phyloP scores from a whole-genome alignment of 1,140 invertebrate species.

The Heliothis virescens region DNA sequence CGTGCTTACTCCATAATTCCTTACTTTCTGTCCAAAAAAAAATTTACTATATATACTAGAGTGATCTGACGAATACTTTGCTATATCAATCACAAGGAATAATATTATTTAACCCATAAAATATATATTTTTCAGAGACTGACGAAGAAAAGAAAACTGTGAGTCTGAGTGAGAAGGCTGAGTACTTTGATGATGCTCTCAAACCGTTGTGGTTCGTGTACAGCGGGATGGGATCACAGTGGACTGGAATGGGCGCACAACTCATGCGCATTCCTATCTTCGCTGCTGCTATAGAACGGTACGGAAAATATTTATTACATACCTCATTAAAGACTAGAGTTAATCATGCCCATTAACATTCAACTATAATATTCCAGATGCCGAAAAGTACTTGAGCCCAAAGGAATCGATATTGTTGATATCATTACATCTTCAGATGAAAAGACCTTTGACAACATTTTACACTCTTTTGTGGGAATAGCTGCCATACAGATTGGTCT shows the following conservation, averaged over 20 bases:
- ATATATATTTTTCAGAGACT: conserved; percentile 73
- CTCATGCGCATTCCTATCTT: conserved; percentile 90
- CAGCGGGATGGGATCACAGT: conserved; percentile 96
- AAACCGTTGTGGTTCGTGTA: conserved; percentile 94
- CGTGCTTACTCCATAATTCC: too few species aligned
- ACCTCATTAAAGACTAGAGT: too few species aligned
- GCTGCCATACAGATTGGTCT: conserved; percentile 94
- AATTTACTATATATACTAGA: too few species aligned
- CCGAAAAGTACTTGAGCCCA: conserved; percentile 88
- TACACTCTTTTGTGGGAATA: conserved; percentile 95
- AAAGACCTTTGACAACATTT: conserved; percentile 90
- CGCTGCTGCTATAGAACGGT: conserved; percentile 89
- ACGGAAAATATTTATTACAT: not conserved
- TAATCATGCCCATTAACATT: not conserved
- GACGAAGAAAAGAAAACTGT: conserved; percentile 85
- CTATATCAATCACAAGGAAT: too few species aligned
- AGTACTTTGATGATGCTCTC: conserved; percentile 85
- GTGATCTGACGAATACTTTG: too few species aligned
- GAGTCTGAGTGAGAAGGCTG: conserved; percentile 73
- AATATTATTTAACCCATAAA: too few species aligned
- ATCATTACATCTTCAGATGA: conserved; percentile 91
- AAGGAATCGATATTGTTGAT: conserved; percentile 91
- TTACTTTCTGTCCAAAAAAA: too few species aligned
- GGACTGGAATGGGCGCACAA: conserved; percentile 92
- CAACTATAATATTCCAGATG: conserved; percentile 77